phyloP scores from a whole-genome alignment of 1,140 invertebrate species.

The Drosophila oshimai region DNA sequence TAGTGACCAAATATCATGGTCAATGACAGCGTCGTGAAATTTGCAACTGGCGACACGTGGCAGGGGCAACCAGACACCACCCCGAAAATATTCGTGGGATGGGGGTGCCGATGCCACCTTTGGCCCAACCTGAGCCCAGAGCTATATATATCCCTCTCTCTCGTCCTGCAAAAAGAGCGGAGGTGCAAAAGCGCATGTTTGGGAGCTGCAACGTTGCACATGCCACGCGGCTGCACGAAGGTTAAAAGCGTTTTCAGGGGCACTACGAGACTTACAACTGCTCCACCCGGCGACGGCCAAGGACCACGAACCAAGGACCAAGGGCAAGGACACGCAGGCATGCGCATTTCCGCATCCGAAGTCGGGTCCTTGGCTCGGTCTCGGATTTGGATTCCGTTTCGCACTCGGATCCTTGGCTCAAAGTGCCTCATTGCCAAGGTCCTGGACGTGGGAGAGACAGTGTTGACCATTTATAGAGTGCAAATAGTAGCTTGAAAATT shows the following conservation, averaged over 20 bases:
- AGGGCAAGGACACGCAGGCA: slow-evolving; percentile 81
- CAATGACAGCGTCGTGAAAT: slow-evolving; percentile 62
- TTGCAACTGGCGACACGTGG: slow-evolving; percentile 30
- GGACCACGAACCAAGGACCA: slow-evolving; percentile 50
- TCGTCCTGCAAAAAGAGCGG: slow-evolving; percentile 14
- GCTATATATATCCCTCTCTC: background rate
- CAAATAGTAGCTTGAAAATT: background rate
- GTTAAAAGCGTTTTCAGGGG: slow-evolving; percentile 76
- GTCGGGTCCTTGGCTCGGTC: slow-evolving; percentile 34
- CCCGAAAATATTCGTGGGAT: slow-evolving; percentile 23
- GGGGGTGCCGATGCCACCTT: background rate
- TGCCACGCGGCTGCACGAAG: slow-evolving; percentile 67
- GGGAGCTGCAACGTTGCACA: slow-evolving; percentile 53
- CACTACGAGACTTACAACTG: slow-evolving; percentile 46
- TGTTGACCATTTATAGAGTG: background rate
- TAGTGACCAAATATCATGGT: slow-evolving; percentile 67
- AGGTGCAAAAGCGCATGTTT: slow-evolving; percentile 60
- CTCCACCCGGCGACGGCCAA: slow-evolving; percentile 6
- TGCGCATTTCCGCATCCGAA: slow-evolving; percentile 75
- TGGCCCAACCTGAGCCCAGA: background rate
- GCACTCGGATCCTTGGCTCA: slow-evolving; percentile 20
- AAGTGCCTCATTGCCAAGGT: slow-evolving; percentile 57
- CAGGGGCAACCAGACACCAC: slow-evolving; percentile 71
- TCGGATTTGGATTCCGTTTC: background rate
- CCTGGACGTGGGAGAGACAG: slow-evolving; percentile 14